phyloP scores from a whole-genome alignment of 2,113 vertebrate genomes.

The Pongo abelii region DNA sequence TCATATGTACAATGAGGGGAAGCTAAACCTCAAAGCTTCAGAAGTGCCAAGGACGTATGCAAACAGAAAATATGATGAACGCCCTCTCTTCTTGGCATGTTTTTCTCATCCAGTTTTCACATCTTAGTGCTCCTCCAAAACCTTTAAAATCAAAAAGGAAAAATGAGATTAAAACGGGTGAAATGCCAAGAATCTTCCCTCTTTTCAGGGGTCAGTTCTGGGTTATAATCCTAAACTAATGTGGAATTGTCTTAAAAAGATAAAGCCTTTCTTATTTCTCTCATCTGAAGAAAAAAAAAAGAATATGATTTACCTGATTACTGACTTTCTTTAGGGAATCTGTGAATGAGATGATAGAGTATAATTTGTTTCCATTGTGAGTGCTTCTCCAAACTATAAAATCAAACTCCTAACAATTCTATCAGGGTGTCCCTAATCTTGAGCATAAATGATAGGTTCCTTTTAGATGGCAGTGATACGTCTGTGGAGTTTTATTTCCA shows the following conservation, averaged over 20 bases:
- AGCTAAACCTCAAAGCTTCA: not conserved
- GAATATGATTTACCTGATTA: not conserved
- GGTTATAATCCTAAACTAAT: not conserved
- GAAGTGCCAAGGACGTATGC: not conserved
- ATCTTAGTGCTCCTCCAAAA: not conserved
- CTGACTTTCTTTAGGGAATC: conserved; percentile 2
- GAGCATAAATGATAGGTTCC: conserved; percentile 20
- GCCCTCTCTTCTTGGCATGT: rapidly evolving
- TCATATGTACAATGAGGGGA: not conserved
- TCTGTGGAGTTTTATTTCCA: conserved; percentile 87
- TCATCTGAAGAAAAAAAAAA: not conserved
- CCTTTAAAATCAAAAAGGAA: not conserved
- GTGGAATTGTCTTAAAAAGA: not conserved
- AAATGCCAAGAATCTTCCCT: not conserved
- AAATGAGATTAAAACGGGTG: not conserved
- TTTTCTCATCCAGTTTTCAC: not conserved
- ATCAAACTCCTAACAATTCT: not conserved
- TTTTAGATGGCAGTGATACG: conserved; percentile 28
- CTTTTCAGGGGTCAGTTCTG: not conserved
- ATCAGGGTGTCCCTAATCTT: conserved; percentile 11
- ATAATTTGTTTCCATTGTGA: not conserved
- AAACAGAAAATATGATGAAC: too few species aligned
- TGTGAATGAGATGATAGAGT: not conserved
- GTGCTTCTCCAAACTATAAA: conserved; percentile 26
- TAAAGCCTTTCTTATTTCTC: not conserved